Conservation (phyloP, 92 coral and sea anemone species). For the Actinostola sp. region DNA sequence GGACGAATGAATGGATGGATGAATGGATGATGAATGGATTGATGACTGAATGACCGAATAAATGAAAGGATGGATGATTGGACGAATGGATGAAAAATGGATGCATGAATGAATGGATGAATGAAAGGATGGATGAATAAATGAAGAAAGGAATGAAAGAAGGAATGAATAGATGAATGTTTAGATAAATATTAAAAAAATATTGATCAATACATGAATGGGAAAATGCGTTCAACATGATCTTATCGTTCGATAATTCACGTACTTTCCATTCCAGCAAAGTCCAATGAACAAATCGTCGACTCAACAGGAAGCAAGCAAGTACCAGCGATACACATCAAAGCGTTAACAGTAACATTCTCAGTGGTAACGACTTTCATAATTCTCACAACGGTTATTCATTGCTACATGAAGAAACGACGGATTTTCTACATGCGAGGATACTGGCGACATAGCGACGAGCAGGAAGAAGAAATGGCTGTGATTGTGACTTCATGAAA, state of each 20-base stretch:
- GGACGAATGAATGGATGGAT: background rate
- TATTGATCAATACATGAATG: background rate
- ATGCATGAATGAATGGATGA: background rate
- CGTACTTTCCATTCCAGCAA: background rate
- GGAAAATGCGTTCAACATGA: too few species aligned
- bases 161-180: background rate
- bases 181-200: background rate
- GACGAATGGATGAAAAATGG: background rate
- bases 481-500: slow-evolving; percentile 14
- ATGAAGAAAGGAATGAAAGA: background rate
- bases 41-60: background rate
- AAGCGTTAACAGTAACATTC: slow-evolving; percentile 8
- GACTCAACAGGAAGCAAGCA: background rate
- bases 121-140: background rate
- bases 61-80: background rate
- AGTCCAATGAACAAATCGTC: background rate
- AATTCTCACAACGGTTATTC: background rate
- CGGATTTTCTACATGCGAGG: slow-evolving; percentile 21
- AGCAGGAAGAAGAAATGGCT: slow-evolving; percentile 29
- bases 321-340: background rate
- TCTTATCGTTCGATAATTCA: too few species aligned
- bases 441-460: slow-evolving; percentile 21
- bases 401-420: slow-evolving; percentile 10
- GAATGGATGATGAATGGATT: slow-evolving; percentile 1
- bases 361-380: background rate